Evolutionary conservation across 2,113 vertebrate genomes (phyloP).

Genomic region (Cynoglossus semilaevis): DNA sequence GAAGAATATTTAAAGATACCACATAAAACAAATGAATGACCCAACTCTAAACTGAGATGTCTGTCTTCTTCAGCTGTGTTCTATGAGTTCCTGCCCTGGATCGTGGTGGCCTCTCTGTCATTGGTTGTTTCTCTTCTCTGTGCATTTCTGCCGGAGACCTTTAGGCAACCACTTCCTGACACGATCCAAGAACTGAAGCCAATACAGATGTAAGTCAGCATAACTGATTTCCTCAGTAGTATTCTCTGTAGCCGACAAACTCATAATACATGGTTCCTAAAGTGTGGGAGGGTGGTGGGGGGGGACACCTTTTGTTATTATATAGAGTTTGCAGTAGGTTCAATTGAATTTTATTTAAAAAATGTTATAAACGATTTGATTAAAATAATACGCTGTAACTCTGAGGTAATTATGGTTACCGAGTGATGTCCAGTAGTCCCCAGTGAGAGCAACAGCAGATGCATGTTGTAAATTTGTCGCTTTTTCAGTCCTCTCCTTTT

Average conservation of each 20-base stretch:
- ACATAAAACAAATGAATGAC: background rate
- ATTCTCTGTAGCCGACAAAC: background rate
- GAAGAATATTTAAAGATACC: background rate
- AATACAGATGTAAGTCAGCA: constrained; percentile 26
- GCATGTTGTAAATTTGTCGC: too few relatives aligned
- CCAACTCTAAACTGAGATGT: background rate
- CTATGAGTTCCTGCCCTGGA: constrained; percentile 44
- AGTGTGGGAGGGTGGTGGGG: too few relatives aligned
- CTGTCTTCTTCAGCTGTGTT: constrained; percentile 25
- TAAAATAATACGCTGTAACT: too few relatives aligned
- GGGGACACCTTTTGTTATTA: too few relatives aligned
- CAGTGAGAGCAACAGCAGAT: too few relatives aligned
- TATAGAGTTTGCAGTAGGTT: too few relatives aligned
- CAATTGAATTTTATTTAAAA: too few relatives aligned
- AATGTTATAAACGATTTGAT: too few relatives aligned
- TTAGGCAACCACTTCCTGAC: constrained; percentile 46
- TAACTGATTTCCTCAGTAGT: too few relatives aligned
- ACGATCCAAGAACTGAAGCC: constrained; percentile 44
- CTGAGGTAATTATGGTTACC: too few relatives aligned
- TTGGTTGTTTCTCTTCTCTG: constrained; percentile 37
- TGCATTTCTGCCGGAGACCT: constrained; percentile 50
- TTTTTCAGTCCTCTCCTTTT: too few relatives aligned
- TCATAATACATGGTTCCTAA: background rate
- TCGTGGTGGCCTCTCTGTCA: constrained; percentile 35
- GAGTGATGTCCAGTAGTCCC: too few relatives aligned